Conservation (phyloP, 2,113 vertebrate species). For the Tonatia bakeri region DNA sequence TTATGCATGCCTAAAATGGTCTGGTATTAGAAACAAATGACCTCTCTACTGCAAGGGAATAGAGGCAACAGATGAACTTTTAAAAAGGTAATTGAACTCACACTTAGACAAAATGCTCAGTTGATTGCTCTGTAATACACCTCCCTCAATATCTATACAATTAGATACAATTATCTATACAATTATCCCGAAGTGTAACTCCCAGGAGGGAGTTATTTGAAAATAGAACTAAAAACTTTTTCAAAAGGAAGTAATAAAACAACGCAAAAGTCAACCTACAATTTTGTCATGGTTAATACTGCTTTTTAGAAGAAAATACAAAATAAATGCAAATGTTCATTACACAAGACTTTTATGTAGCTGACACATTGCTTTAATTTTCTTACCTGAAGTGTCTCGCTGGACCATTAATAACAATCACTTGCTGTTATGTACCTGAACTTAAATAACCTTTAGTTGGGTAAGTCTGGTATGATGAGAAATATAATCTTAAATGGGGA, state of each 20-base stretch:
- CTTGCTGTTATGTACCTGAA: neutral
- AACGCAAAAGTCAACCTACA: neutral
- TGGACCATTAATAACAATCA: neutral
- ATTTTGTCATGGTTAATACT: neutral
- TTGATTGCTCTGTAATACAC: neutral
- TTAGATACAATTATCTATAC: neutral
- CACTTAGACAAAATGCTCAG: neutral
- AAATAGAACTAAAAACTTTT: neutral
- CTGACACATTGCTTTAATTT: neutral
- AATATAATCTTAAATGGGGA: neutral
- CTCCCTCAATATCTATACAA: neutral
- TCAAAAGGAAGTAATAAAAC: neutral
- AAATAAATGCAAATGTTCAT: neutral
- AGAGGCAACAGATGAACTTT: neutral
- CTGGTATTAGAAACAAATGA: neutral
- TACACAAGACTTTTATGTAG: neutral
- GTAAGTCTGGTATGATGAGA: neutral
- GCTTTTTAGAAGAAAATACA: neutral
- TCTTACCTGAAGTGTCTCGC: slow-evolving; percentile 58
- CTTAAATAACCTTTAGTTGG: slow-evolving; percentile 3
- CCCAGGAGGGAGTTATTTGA: neutral
- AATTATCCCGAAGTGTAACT: neutral
- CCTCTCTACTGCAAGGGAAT: neutral
- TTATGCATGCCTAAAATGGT: neutral
- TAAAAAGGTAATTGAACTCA: neutral